A percentile compares a stretch with the other conserved stretches of the same genome.
phyloP scores from a whole-genome alignment of 1,140 invertebrate species.

The Bombus pyrosoma region DNA sequence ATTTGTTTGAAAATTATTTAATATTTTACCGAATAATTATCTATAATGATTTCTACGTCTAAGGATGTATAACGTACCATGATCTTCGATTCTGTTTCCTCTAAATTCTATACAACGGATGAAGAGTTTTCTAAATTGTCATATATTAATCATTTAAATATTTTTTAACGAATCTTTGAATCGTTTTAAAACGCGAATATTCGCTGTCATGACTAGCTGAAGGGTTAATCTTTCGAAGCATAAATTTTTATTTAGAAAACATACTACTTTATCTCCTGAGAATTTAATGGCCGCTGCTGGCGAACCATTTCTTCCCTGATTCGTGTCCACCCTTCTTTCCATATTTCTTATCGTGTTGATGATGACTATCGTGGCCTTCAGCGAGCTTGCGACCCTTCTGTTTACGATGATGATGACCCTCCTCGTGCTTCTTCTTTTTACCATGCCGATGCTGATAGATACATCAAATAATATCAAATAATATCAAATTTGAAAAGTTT shows the following conservation, averaged over 20 bases:
- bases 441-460: slow-evolving; percentile 81
- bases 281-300: slow-evolving; percentile 71
- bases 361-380: slow-evolving; percentile 83
- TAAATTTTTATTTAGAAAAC: background rate
- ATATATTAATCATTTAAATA: too few relatives aligned
- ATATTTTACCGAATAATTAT: too few relatives aligned
- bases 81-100: too few relatives aligned
- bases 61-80: too few relatives aligned
- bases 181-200: background rate
- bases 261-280: background rate
- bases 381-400: slow-evolving; percentile 84
- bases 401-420: slow-evolving; percentile 83
- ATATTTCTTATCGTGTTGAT: slow-evolving; percentile 79
- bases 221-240: background rate
- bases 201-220: background rate
- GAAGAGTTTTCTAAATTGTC: too few relatives aligned
- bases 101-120: too few relatives aligned
- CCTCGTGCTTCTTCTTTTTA: slow-evolving; percentile 83
- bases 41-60: too few relatives aligned
- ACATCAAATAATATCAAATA: background rate
- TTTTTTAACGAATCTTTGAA: too few relatives aligned
- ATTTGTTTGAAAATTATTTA: too few relatives aligned
- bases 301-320: slow-evolving; percentile 84
- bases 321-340: slow-evolving; percentile 79
- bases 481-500: background rate